Conservation (phyloP, 2,113 vertebrate genomes). For the Acrocephalus kingi region DNA sequence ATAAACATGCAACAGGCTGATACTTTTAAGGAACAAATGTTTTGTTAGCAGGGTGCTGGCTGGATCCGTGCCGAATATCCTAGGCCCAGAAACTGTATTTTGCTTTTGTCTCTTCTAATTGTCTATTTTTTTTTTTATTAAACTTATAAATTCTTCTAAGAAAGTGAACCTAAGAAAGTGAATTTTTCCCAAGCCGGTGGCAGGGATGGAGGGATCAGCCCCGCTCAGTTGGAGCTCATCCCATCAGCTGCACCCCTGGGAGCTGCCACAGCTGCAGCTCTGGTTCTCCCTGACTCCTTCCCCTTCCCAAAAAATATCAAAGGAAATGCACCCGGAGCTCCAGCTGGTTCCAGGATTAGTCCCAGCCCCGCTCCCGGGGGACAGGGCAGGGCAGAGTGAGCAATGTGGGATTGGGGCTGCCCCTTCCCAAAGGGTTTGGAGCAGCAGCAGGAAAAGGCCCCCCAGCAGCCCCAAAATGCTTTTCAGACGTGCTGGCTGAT, state of each 20-base stretch:
- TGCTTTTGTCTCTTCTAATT: too few species aligned
- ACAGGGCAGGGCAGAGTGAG: rapidly evolving
- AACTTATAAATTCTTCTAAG: too few species aligned
- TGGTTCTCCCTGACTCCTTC: rapidly evolving
- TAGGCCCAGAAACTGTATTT: too few species aligned
- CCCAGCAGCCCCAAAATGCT: background rate
- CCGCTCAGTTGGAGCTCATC: rapidly evolving
- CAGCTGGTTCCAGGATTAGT: rapidly evolving
- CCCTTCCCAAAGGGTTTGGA: background rate
- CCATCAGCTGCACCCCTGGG: background rate
- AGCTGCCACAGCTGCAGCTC: background rate
- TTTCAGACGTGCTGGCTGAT: background rate
- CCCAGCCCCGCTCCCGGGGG: rapidly evolving
- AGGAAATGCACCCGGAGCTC: rapidly evolving
- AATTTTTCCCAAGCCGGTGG: background rate
- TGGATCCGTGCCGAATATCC: too few species aligned
- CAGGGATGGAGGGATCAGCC: background rate
- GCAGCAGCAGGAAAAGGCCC: background rate
- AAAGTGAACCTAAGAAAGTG: too few species aligned
- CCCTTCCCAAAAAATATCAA: too few species aligned
- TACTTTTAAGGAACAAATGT: too few species aligned
- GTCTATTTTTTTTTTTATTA: too few species aligned
- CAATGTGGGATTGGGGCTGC: rapidly evolving
- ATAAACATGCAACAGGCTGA: too few species aligned
- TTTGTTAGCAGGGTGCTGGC: too few species aligned